Percentiles rank a stretch among this genome's conserved stretches.
Evolutionary conservation across 2,888 invertebrate species (phyloP).

Genomic region (Morpho helenor): DNA sequence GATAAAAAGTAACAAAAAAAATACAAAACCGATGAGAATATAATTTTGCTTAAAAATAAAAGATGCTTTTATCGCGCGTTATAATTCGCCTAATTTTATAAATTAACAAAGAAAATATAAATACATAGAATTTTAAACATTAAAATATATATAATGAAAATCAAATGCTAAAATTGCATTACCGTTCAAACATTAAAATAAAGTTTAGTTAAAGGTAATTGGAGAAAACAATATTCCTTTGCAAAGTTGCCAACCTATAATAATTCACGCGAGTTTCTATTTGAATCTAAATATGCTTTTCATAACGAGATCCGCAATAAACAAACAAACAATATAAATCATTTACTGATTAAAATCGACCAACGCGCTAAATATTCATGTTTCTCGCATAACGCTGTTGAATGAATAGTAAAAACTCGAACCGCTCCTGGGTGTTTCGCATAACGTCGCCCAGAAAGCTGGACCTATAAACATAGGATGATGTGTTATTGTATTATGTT

Average conservation of each 20-base stretch:
- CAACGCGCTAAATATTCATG: slow-evolving; percentile 34
- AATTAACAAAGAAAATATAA: too few species aligned
- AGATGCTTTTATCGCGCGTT: too few species aligned
- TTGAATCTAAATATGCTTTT: slow-evolving; percentile 5
- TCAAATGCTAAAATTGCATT: too few species aligned
- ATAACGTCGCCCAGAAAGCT: slow-evolving; percentile 46
- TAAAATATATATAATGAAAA: too few species aligned
- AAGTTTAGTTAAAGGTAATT: too few species aligned
- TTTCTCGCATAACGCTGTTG: slow-evolving; percentile 45
- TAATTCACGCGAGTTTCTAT: slow-evolving; percentile 7
- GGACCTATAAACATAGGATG: slow-evolving; percentile 36
- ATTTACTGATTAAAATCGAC: slow-evolving; percentile 29
- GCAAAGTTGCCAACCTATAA: background rate
- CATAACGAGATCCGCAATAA: slow-evolving; percentile 21
- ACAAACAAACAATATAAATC: slow-evolving; percentile 33
- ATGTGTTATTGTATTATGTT: slow-evolving; percentile 40
- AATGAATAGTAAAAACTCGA: slow-evolving; percentile 56
- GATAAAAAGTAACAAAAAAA: too few species aligned
- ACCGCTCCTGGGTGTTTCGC: slow-evolving; percentile 57
- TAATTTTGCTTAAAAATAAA: too few species aligned
- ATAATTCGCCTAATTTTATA: too few species aligned
- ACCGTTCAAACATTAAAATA: too few species aligned
- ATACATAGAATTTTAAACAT: too few species aligned
- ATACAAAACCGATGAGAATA: too few species aligned
- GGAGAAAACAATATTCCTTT: too few species aligned